Evolutionary conservation across 2,888 invertebrate species (phyloP).

Genomic region (Yponomeuta sedellus): DNA sequence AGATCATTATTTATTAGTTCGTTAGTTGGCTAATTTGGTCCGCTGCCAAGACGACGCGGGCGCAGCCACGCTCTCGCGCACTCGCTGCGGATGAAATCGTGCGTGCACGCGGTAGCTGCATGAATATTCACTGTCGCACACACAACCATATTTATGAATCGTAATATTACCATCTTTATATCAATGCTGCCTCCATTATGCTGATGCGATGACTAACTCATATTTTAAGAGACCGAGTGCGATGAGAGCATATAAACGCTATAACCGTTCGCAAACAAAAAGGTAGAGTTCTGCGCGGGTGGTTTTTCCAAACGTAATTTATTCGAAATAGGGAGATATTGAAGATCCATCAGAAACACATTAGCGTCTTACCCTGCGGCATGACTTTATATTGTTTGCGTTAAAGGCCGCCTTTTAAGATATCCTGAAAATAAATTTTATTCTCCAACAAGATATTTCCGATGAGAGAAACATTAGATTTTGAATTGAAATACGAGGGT

Average conservation of each 20-base stretch:
- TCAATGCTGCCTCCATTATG: not conserved
- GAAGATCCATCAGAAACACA: conserved; percentile 72
- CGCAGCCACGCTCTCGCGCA: conserved; percentile 70
- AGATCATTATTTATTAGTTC: conserved; percentile 76
- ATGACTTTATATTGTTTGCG: conserved; percentile 47
- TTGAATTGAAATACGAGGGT: conserved; percentile 49
- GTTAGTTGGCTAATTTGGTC: conserved; percentile 76
- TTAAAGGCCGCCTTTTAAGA: conserved; percentile 6
- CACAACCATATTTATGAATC: conserved; percentile 10
- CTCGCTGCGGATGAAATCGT: conserved; percentile 60
- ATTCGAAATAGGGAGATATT: conserved; percentile 50
- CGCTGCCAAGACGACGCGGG: conserved; percentile 56
- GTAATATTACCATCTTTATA: conserved; percentile 12
- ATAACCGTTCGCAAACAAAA: conserved; percentile 3
- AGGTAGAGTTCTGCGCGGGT: not conserved
- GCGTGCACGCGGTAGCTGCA: conserved; percentile 45
- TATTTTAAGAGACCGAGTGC: conserved; percentile 13
- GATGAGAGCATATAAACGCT: not conserved
- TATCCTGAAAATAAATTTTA: conserved; percentile 27
- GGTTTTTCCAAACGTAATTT: conserved; percentile 45
- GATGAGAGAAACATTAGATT: conserved; percentile 53
- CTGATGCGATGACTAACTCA: conserved; percentile 20
- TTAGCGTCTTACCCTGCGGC: conserved; percentile 53
- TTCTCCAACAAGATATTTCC: conserved; percentile 27
- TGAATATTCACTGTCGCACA: conserved; percentile 27